Evolutionary conservation across 2,797 vertebrate genomes (phyloP).

Genomic region (Nyctibius grandis): DNA sequence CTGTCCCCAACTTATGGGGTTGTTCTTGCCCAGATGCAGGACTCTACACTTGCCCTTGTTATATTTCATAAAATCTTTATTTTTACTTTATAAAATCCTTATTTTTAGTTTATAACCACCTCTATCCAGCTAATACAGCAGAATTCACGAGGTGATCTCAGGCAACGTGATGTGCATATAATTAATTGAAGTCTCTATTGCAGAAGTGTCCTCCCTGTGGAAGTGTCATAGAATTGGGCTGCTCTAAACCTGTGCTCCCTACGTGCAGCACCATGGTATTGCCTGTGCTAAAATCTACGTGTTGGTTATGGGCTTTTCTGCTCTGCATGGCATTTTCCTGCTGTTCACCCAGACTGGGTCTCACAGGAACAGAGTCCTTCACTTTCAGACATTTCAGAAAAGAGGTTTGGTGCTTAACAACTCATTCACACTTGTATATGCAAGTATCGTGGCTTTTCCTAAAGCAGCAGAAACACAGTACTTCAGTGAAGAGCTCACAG

Average conservation of each 20-base stretch:
- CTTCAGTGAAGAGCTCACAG: not conserved
- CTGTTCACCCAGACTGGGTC: not conserved
- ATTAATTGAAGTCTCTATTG: too few species aligned
- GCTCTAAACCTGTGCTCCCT: not conserved
- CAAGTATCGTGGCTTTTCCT: not conserved
- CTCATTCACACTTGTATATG: fast-evolving
- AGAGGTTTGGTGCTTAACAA: not conserved
- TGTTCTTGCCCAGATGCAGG: too few species aligned
- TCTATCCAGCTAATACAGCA: not conserved
- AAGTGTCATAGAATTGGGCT: not conserved
- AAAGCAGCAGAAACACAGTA: not conserved
- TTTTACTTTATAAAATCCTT: too few species aligned
- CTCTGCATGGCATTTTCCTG: not conserved
- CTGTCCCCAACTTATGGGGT: too few species aligned
- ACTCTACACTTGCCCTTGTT: too few species aligned
- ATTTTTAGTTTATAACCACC: not conserved
- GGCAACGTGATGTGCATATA: fast-evolving
- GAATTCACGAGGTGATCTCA: not conserved
- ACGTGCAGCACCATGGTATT: fast-evolving
- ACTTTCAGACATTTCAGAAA: not conserved
- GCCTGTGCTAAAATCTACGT: not conserved
- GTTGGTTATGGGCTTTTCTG: not conserved
- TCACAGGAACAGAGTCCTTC: not conserved
- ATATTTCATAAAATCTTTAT: too few species aligned
- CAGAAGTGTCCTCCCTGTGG: not conserved